Percentiles rank a stretch among this genome's conserved stretches.
Conservation (phyloP, 2,888 invertebrate genomes). For the Nudaria mundana region DNA sequence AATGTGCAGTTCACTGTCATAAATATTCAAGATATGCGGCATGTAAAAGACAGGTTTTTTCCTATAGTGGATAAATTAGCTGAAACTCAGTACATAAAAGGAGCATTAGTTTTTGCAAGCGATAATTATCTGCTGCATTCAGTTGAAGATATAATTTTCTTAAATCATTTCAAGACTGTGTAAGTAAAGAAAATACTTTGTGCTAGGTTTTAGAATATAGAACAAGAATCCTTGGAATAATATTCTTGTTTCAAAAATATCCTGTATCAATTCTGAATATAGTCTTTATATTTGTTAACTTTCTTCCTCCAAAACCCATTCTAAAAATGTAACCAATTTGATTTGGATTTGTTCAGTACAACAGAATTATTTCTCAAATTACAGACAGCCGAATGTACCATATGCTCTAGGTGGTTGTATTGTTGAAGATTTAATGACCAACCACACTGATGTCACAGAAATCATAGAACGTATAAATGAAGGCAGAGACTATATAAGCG, state of each 20-base stretch:
- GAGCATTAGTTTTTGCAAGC: constrained; percentile 65
- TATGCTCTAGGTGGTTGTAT: constrained; percentile 74
- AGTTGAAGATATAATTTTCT: constrained; percentile 60
- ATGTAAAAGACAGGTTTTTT: constrained; percentile 47
- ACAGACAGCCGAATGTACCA: constrained; percentile 65
- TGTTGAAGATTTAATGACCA: constrained; percentile 59
- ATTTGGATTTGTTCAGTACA: too few relatives aligned
- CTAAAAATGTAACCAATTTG: too few relatives aligned
- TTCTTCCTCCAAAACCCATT: too few relatives aligned
- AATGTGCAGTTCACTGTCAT: constrained; percentile 61
- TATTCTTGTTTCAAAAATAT: too few relatives aligned
- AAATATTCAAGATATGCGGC: constrained; percentile 46
- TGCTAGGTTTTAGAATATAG: too few relatives aligned
- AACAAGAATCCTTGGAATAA: too few relatives aligned
- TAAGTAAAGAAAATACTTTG: constrained; percentile 58
- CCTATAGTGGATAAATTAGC: constrained; percentile 47
- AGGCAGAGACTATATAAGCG: constrained; percentile 49
- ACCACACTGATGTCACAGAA: constrained; percentile 44
- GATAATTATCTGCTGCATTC: constrained; percentile 62
- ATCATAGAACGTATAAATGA: constrained; percentile 51
- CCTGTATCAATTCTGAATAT: too few relatives aligned
- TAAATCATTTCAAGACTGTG: constrained; percentile 62
- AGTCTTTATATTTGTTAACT: too few relatives aligned
- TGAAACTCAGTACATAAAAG: constrained; percentile 56
- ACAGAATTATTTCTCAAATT: too few relatives aligned